Evolutionary conservation across 2,888 invertebrate species (phyloP), one percentile per base, ranked within the genome.

Genomic region (Halictus ligatus): DNA sequence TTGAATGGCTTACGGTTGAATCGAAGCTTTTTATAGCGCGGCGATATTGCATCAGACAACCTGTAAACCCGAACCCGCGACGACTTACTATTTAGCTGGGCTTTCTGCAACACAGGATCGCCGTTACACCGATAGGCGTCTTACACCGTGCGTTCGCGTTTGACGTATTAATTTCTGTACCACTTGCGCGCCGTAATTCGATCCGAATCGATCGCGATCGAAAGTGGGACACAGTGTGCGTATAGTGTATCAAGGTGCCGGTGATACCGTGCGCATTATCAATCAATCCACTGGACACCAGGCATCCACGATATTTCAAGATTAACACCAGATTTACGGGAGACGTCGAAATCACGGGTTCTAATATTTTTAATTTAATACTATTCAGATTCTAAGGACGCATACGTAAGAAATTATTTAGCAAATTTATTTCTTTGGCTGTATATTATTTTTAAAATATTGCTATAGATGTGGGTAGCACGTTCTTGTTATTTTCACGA

Each of bases 91-190:
- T 75, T 80, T 86, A 78, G 67, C 75, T 35, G 74, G 25, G 67
- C 75, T 78, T 80, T 75, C 82, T 74, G 86, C 86, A 78, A 86
- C 75, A 73, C 67, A 77, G 75, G 77, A 83, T 85, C 80, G 80
- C 35, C 60, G 75, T 87, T 83, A 78, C 87, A 69, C 78, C 72
- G 54, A 78, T 69, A 72, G 80, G 80, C 78, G 74, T 73, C 80
- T 78, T 76, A 73, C 80, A 80, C 46, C 46, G 25, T 58, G 74
- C 60, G 18, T 40, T 54, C 46, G 54, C 73, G 60, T 79, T 71
- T 72, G 80, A 54, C 75, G 86, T 87, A 87, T 87, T 83, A 78
- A 87, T 86, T 87, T 83, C 78, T 83, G 81, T 54, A 64, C 81
- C 83, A 86, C 77, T 87, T 86, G 75, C 79, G 83, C 64, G 29